Percentiles rank a stretch among this genome's conserved stretches.
Evolutionary conservation across 64 coral and sea anemone genomes (phyloP).

Genomic region (Montipora sp.): DNA sequence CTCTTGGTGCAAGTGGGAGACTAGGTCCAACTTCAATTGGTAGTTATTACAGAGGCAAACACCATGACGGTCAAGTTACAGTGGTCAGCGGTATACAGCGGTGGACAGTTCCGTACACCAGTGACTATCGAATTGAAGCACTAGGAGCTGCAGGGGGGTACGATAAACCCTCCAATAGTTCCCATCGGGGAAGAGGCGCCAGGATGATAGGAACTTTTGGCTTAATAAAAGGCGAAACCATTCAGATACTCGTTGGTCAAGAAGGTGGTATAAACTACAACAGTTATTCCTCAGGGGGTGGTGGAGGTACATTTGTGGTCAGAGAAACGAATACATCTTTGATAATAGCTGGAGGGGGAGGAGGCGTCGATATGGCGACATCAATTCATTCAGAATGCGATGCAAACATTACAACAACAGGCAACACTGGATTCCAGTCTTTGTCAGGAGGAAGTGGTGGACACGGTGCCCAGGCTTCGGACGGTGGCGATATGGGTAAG

Average conservation of each 20-base stretch:
- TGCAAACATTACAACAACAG: conserved; percentile 40
- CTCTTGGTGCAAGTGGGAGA: conserved; percentile 43
- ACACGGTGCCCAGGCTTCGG: neutral
- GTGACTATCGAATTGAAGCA: conserved; percentile 61
- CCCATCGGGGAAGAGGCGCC: conserved; percentile 56
- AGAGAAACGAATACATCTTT: conserved; percentile 34
- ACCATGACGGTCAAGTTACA: conserved; percentile 54
- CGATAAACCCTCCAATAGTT: neutral
- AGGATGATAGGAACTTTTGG: conserved; percentile 62
- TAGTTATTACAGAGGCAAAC: conserved; percentile 27
- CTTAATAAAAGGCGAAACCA: conserved; percentile 14
- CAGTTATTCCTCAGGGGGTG: neutral
- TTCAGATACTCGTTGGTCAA: conserved; percentile 63
- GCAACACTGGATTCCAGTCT: conserved; percentile 6
- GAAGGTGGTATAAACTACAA: conserved; percentile 37
- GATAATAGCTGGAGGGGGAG: conserved; percentile 67
- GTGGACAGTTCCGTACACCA: conserved; percentile 54
- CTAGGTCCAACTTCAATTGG: conserved; percentile 47
- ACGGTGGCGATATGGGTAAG: conserved; percentile 25
- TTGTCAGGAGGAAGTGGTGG: conserved; percentile 30
- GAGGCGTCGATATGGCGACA: neutral
- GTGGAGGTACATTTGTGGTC: conserved; percentile 67
- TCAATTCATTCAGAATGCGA: conserved; percentile 32
- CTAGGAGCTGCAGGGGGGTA: conserved; percentile 67
- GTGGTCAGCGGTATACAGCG: conserved; percentile 61